Evolutionary conservation across 2,113 vertebrate species (phyloP), one percentile per base, ranked within the genome.

Genomic region (pig (Sus scrofa)): DNA sequence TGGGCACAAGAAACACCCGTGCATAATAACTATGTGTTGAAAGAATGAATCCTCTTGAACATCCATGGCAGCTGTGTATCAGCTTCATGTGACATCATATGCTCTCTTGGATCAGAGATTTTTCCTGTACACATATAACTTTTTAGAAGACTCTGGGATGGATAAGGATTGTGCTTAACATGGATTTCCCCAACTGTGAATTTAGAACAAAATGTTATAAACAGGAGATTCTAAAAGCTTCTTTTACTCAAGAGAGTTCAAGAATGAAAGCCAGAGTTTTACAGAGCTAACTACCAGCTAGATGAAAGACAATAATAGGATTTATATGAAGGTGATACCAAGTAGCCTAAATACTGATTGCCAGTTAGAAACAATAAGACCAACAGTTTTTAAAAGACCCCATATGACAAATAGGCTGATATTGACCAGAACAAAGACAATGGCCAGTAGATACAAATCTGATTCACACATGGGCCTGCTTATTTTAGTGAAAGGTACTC

Each of bases 271-370:
- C 24, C 10, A 71, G 68, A 81, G n/a, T 86, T 91, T 68, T 73
- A 74, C 62, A 32, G 81, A 24, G 19, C 30, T 96, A 44, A 68
- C 37, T 22, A 44, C 18, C 11, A 70, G 71, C 26, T 70, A 75
- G 10, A 37, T 62, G 73, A 95, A 90, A 81, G 50, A 34, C 65
- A 58, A 3, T 10, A 67, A 34, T 22, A 70, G n/a, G 82, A 60
- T 62, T 95, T 78, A 56, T 32, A 12, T n/a, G 75, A 95, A 85
- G 20, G 30, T 60, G 91, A 82, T 12, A 94, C 71, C 54, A 62
- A 91, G 68, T 73, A 79, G 44, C 83, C 71, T 70, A 39, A 93
- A 79, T 7, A 63, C 30, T 63, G 52, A 67, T n/a, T 65, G 54
- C 62, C 44, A 65, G 52, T 67, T 84, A 95, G 82, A 91, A 92